Evolutionary conservation across 2,888 invertebrate species (phyloP), one percentile per base, ranked within the genome.

Genomic region (Parelbella ahira): DNA sequence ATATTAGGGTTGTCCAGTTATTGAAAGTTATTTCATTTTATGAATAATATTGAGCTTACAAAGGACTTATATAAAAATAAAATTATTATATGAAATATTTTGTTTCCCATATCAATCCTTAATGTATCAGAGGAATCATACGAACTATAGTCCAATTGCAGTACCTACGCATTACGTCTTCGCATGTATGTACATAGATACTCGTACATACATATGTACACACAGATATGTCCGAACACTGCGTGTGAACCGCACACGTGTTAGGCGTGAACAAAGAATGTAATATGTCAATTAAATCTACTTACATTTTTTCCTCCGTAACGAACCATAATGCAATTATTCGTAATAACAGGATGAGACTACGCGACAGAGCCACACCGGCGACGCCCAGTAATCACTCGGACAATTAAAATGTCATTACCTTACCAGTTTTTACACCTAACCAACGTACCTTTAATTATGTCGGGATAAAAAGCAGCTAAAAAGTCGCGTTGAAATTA

Each of bases 271-370:
- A 83, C 86, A 83, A 83, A 83, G 84, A 83, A 80, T 79, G 78
- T 60, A 63, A 73, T 67, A 69, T 73, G 80, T 82, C 86, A 83
- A 84, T 86, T 83, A 84, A 80, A 82, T 67, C 64, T 70, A 70
- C 77, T 80, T 75, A 72, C 73, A 71, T 81, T 80, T 15, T 82
- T 83, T 75, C 73, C 68, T 61, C 73, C 65, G 83, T 87, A 83
- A 86, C 86, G 81, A 86, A 86, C 73, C 81, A 78, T 87, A 86
- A 86, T 87, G 80, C 83, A 86, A 87, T 87, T 87, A 87, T 75
- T 61, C 68, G 78, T 86, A 87, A 86, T 86, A 77, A 81, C 84
- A 86, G 86, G 84, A 87, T 82, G 86, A 77, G 73, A 73, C 62
- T 68, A 71, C 70, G 75, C 71, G 81, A 82, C 83, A 80, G 68